Evolutionary conservation across 2,888 invertebrate species (phyloP), one percentile per base, ranked within the genome.

Genomic region (Ormyrus labotus): DNA sequence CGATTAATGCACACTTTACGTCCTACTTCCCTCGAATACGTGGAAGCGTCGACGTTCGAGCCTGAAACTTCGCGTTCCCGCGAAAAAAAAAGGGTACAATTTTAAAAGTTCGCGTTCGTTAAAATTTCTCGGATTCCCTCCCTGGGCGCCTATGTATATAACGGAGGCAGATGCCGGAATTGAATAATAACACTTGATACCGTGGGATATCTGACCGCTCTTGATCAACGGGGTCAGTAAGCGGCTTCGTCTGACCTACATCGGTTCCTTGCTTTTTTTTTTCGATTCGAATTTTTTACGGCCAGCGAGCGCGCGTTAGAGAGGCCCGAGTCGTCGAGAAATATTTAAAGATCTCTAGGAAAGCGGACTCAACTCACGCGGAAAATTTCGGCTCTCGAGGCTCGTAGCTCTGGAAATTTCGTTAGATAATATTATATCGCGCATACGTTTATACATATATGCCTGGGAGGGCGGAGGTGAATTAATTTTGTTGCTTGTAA

Each of bases 131-230:
- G 34, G 34, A 34, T 34, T 9, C 47, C 34, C 57, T 48, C 64
- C 48, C 64, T 70, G 65, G 71, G 57, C 64, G 65, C 70, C 77
- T 64, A 10, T 2, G 45, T 51, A 19, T 51, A 19, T 61, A 34
- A n/a, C 9, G 57, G n/a, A 9, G 6, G 13, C 51, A 34, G 5
- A 51, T 45, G 34, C 45, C 47, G 61, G 68, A 76, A 61, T 68
- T 76, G 75, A 69, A 53, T 76, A 61, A 76, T 64, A 70, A 63
- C 58, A 65, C 64, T 65, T 70, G 65, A 77, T 70, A 64, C 70
- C 64, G 58, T 58, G 53, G 34, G 34, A 34, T 34, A 34, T 34
- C 34, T 53, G 45, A 5, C 48, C 13, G 9, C n/a, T 10, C 11
- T 2, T 13, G 47, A 50, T 45, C 34, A 67, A 60, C 67, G 69